Evolutionary conservation across 1,140 invertebrate genomes (phyloP).

Genomic region (Zophobas morio): DNA sequence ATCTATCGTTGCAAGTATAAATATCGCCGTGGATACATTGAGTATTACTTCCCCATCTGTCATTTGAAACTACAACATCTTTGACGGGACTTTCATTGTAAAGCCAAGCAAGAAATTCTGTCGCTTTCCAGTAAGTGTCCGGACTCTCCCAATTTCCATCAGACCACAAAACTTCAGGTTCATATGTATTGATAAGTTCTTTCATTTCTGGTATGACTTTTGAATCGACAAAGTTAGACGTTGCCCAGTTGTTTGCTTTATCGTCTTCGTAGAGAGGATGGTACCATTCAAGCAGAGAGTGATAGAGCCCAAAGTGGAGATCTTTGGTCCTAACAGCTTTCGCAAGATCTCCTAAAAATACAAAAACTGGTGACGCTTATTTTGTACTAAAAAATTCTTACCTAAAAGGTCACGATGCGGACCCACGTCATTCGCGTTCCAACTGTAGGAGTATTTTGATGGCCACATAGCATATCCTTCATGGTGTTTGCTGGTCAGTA

Average conservation of each 20-base stretch:
- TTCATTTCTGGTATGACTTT: constrained; percentile 84
- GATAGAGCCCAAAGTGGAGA: constrained; percentile 89
- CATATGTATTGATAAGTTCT: constrained; percentile 83
- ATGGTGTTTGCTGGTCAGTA: constrained; percentile 95
- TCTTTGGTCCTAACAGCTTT: constrained; percentile 77
- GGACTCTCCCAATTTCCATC: constrained; percentile 92
- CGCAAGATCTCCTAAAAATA: constrained; percentile 77
- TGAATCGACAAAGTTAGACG: constrained; percentile 76
- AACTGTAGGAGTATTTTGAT: constrained; percentile 87
- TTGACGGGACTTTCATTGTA: constrained; percentile 95
- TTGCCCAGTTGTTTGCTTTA: constrained; percentile 77
- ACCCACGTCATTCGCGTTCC: constrained; percentile 92
- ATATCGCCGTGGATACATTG: constrained; percentile 90
- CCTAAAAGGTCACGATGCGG: constrained; percentile 87
- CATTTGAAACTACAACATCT: constrained; percentile 89
- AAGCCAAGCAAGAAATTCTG: constrained; percentile 90
- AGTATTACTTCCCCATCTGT: constrained; percentile 85
- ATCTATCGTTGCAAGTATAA: constrained; percentile 87
- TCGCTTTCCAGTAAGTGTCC: constrained; percentile 87
- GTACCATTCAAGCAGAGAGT: constrained; percentile 94
- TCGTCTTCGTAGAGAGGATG: constrained; percentile 88
- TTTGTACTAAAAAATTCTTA: constrained; percentile 58
- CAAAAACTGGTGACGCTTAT: neutral
- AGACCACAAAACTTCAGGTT: constrained; percentile 94
- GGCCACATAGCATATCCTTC: constrained; percentile 94